A percentile compares a stretch with the other conserved stretches of the same genome.
phyloP scores from a whole-genome alignment of 1,140 invertebrate genomes.

The Odontomachus brunneus region DNA sequence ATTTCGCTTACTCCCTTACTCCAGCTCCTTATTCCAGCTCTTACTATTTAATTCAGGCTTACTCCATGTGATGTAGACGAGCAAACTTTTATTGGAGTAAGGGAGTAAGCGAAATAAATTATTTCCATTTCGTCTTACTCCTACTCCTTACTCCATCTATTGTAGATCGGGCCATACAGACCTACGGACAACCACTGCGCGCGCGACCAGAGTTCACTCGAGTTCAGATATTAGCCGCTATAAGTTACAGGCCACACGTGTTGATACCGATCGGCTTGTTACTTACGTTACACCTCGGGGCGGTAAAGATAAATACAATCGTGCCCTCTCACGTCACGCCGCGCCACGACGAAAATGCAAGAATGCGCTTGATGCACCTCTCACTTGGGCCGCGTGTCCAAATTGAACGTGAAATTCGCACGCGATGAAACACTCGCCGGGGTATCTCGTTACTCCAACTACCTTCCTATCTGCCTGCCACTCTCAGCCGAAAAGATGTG shows the following conservation, averaged over 20 bases:
- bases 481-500: too few relatives aligned
- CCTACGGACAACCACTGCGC: slow-evolving; percentile 40
- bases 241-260: slow-evolving; percentile 50
- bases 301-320: slow-evolving; percentile 54
- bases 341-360: neutral
- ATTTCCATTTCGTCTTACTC: too few relatives aligned
- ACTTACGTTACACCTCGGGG: slow-evolving; percentile 63
- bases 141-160: too few relatives aligned
- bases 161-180: too few relatives aligned
- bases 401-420: slow-evolving; percentile 2
- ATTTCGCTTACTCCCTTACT: too few relatives aligned
- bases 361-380: neutral
- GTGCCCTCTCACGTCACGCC: neutral
- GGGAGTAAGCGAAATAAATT: too few relatives aligned
- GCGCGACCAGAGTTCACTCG: slow-evolving; percentile 59
- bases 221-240: slow-evolving; percentile 62
- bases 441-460: neutral
- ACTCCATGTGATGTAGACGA: too few relatives aligned
- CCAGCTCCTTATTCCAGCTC: too few relatives aligned
- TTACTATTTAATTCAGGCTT: too few relatives aligned
- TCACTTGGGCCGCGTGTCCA: neutral
- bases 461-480: neutral
- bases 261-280: slow-evolving; percentile 70
- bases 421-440: neutral
- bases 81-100: too few relatives aligned